Conservation (phyloP, 2,113 vertebrate species). For the Aix galericulata region DNA sequence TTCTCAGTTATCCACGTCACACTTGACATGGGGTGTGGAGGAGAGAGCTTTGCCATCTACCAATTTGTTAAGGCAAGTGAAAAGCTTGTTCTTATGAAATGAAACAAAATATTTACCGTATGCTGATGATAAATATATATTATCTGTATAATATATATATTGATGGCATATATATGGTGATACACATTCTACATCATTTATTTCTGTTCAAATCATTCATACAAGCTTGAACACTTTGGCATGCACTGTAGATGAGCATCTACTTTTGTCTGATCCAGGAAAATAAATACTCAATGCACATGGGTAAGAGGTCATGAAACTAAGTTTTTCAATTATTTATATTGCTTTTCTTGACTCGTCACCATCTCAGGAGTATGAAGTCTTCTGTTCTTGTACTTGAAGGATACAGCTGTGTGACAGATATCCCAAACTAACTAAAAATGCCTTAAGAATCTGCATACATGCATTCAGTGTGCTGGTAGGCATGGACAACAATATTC, state of each 20-base stretch:
- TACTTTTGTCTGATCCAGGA: background rate
- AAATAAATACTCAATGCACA: background rate
- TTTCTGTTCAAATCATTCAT: background rate
- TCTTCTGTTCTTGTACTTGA: background rate
- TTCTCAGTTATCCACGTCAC: accelerated
- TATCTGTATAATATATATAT: background rate
- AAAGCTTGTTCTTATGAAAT: background rate
- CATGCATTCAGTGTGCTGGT: background rate
- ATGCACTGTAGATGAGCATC: accelerated
- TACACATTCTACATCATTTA: background rate
- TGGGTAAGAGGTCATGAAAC: background rate
- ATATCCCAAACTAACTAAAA: background rate
- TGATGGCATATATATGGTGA: background rate
- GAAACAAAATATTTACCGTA: background rate
- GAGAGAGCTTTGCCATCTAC: background rate
- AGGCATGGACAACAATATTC: background rate
- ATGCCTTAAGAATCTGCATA: accelerated
- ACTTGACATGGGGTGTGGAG: accelerated
- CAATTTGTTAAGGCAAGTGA: background rate
- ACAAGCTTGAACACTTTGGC: background rate
- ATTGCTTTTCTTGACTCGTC: background rate
- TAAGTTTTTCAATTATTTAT: background rate
- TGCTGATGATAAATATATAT: background rate
- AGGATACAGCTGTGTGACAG: background rate
- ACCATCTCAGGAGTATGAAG: background rate